phyloP scores from a whole-genome alignment of 2,888 invertebrate species.

The Phalangium opilio region DNA sequence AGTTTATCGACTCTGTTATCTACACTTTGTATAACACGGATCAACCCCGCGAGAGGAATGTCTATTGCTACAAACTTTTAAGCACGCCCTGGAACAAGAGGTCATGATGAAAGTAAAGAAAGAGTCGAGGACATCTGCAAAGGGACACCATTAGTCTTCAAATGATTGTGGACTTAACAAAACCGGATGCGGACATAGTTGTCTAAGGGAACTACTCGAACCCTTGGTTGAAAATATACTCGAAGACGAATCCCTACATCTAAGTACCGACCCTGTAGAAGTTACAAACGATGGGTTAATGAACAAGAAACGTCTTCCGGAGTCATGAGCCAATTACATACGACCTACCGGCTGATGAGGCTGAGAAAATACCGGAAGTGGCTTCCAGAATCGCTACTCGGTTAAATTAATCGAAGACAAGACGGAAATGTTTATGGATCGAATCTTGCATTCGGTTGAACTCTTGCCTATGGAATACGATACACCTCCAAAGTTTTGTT shows the following conservation, averaged over 20 bases:
- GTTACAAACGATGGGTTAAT: conserved; percentile 64
- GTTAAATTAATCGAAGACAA: conserved; percentile 44
- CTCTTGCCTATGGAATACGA: conserved; percentile 55
- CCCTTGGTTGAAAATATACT: conserved; percentile 50
- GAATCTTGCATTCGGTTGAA: conserved; percentile 47
- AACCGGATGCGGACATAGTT: conserved; percentile 48
- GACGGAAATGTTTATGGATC: conserved; percentile 47
- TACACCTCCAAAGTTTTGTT: conserved; percentile 55
- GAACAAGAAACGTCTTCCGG: conserved; percentile 57
- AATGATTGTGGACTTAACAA: conserved; percentile 58
- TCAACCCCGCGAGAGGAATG: conserved; percentile 60
- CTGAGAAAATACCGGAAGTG: conserved; percentile 50
- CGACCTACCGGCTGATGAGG: conserved; percentile 49
- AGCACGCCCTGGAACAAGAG: conserved; percentile 55
- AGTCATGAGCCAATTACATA: conserved; percentile 50
- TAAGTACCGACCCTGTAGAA: conserved; percentile 59
- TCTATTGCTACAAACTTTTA: conserved; percentile 50
- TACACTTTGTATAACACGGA: conserved; percentile 56
- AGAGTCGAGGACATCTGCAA: conserved; percentile 55
- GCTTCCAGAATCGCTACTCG: conserved; percentile 42
- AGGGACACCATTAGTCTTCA: conserved; percentile 52
- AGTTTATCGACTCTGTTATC: conserved; percentile 56
- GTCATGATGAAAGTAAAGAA: conserved; percentile 50
- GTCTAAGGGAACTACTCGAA: conserved; percentile 50
- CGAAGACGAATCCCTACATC: conserved; percentile 45